Conservation (phyloP, 2,797 vertebrate species). For the Odontamblyopus lacepedii region DNA sequence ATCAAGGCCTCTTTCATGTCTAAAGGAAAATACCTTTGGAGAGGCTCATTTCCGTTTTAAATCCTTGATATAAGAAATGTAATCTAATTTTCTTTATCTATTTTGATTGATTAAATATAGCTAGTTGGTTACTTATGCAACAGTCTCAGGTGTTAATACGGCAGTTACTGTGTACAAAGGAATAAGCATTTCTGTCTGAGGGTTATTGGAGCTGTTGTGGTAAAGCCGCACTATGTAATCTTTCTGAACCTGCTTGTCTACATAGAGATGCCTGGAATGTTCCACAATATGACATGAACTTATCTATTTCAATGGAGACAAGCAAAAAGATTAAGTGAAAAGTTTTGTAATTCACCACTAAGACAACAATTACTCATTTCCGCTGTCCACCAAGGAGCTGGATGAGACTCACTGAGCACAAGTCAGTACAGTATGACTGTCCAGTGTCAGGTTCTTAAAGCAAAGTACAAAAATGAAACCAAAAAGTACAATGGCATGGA, state of each 20-base stretch:
- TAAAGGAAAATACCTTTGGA: neutral
- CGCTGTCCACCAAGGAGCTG: neutral
- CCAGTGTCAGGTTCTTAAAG: neutral
- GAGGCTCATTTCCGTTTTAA: neutral
- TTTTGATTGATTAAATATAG: neutral
- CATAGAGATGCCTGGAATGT: no score
- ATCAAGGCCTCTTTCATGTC: constrained; percentile 5
- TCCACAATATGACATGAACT: no score
- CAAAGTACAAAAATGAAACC: neutral
- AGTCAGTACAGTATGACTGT: no score
- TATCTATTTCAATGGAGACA: no score
- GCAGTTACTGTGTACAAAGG: neutral
- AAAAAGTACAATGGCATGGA: neutral
- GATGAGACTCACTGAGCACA: neutral
- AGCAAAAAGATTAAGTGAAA: no score
- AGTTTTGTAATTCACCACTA: no score
- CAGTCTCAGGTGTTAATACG: neutral
- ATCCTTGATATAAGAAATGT: neutral
- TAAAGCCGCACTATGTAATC: no score
- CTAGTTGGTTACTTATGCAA: neutral
- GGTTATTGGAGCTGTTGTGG: neutral
- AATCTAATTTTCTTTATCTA: neutral
- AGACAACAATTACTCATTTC: neutral
- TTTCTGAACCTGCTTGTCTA: no score
- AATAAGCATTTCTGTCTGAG: neutral